Base-by-base conservation (phyloP, 2,888 invertebrate genomes). In the Rhynchonema sp. region DNA sequence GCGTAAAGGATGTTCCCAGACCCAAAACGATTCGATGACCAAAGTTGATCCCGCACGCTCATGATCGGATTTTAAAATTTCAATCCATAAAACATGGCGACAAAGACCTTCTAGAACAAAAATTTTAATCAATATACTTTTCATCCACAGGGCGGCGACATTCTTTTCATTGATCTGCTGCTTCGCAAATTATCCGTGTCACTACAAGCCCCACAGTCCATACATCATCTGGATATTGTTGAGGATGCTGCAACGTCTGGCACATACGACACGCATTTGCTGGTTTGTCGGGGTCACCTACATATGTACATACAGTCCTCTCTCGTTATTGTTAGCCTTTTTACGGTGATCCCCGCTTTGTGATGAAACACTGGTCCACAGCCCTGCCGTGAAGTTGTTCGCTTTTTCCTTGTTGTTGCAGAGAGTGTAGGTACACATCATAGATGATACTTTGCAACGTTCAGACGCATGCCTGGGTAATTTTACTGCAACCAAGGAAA, bases 101-200 rank as follows among this genome's bases (percentile, higher is more conserved):
- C n/a, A n/a, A n/a, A n/a, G n/a, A n/a, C n/a, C n/a, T n/a, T n/a
- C n/a, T n/a, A n/a, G n/a, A n/a, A n/a, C n/a, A n/a, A n/a, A n/a
- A n/a, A n/a, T n/a, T n/a, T n/a, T n/a, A n/a, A n/a, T n/a, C n/a
- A n/a, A n/a, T n/a, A n/a, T n/a, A n/a, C n/a, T n/a, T n/a, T n/a
- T n/a, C n/a, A n/a, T n/a, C n/a, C n/a, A n/a, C 27, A 59, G 59
- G 59, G 55, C 17, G 59, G 59, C 25, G 59, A 59, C 55, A 46
- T 60, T 26, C 27, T 60, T 2, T 52, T 56, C n/a, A 53, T 60
- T 23, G 60, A 60, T 28, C 26, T 60, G 29, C 20, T 56, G 30
- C 49, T 60, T 6, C 25, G 60, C 1, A 55, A 29, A 27, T 17
- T 60, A 53, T 29, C 60, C 13, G 56, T 30, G 1, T 46, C 60